Percentiles rank a stretch among this genome's conserved stretches.
Conservation (phyloP, 2,888 invertebrate species). For the Spisula subtruncata region DNA sequence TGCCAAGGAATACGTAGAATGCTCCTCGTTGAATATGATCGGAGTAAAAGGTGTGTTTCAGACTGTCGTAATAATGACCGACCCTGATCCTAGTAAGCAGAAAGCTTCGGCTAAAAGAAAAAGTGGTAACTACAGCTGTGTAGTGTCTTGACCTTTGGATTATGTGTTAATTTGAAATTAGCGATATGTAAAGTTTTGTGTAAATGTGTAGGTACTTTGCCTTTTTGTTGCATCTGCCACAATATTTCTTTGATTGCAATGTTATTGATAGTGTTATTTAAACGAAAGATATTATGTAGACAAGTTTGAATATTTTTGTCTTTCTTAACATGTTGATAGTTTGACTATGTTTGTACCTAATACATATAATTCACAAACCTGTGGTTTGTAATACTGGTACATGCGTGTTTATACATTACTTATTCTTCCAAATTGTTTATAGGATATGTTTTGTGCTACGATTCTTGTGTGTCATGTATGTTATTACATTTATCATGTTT, state of each 20-base stretch:
- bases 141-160: conserved; percentile 37
- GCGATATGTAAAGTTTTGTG: background rate
- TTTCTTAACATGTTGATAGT: too few relatives aligned
- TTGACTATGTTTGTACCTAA: too few relatives aligned
- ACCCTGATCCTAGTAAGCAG: conserved; percentile 54
- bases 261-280: too few relatives aligned
- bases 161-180: background rate
- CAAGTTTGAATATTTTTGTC: too few relatives aligned
- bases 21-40: conserved; percentile 77
- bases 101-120: conserved; percentile 54
- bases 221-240: background rate
- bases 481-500: too few relatives aligned
- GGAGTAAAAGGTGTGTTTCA: conserved; percentile 79
- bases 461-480: too few relatives aligned
- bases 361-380: too few relatives aligned
- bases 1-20: conserved; percentile 79
- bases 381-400: too few relatives aligned
- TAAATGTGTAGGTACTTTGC: background rate
- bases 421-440: too few relatives aligned
- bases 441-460: too few relatives aligned
- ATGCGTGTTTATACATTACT: too few relatives aligned
- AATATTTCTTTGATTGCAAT: background rate
- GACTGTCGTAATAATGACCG: conserved; percentile 71
- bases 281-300: too few relatives aligned
- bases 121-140: conserved; percentile 52